Conservation (phyloP, 2,888 invertebrate species). For the Rhimphoctona megacephalus region DNA sequence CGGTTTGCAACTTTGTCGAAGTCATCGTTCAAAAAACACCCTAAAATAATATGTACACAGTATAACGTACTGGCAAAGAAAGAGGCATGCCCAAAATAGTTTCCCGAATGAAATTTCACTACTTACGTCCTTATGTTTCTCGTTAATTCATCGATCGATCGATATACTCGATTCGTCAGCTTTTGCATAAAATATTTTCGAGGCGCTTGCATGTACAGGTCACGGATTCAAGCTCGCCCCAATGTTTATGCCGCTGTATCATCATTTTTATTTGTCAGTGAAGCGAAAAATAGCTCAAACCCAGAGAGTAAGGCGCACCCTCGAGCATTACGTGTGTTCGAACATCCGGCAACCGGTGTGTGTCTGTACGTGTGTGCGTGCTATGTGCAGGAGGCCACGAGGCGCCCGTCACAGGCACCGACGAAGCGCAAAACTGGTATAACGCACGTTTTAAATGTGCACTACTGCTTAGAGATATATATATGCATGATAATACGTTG, state of each 20-base stretch:
- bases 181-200: constrained; percentile 53
- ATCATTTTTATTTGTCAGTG: constrained; percentile 83
- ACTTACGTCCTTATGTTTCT: background rate
- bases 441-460: constrained; percentile 62
- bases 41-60: background rate
- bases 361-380: constrained; percentile 12
- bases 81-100: background rate
- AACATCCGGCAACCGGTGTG: constrained; percentile 67
- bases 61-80: background rate
- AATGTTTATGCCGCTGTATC: constrained; percentile 70
- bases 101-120: background rate
- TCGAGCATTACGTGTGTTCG: constrained; percentile 66
- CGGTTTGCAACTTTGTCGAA: background rate
- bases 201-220: constrained; percentile 20
- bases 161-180: constrained; percentile 15
- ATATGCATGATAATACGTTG: background rate
- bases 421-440: constrained; percentile 46
- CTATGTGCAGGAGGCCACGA: constrained; percentile 37
- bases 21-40: background rate
- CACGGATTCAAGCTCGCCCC: constrained; percentile 49
- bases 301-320: constrained; percentile 76
- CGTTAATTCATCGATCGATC: background rate
- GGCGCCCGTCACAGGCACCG: constrained; percentile 41
- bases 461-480: constrained; percentile 31
- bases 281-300: constrained; percentile 83